phyloP scores from a whole-genome alignment of 2,888 invertebrate species.

The Exephanes ischioxanthus region DNA sequence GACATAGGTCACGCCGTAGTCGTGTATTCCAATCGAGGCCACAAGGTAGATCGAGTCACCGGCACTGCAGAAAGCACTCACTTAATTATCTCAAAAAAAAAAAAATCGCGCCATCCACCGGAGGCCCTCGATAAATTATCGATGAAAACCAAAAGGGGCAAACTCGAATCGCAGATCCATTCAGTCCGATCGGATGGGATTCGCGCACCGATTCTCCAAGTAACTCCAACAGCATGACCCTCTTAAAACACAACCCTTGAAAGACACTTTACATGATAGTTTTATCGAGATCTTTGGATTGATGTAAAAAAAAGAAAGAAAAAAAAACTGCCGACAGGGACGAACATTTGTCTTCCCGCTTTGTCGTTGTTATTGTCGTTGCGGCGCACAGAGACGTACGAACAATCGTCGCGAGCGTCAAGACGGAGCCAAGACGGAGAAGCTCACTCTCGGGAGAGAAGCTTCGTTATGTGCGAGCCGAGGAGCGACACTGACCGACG shows the following conservation, averaged over 20 bases:
- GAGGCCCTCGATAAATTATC: background rate
- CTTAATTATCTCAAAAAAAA: background rate
- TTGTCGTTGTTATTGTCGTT: background rate
- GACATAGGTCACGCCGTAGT: background rate
- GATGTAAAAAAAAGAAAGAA: background rate
- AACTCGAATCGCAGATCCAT: slow-evolving; percentile 23
- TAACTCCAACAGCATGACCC: background rate
- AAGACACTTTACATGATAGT: no score
- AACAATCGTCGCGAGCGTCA: background rate
- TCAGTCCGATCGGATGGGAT: slow-evolving; percentile 34
- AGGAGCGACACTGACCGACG: slow-evolving; percentile 72
- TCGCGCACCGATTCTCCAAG: slow-evolving; percentile 17
- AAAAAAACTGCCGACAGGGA: background rate
- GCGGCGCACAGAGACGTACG: background rate
- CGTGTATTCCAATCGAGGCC: background rate
- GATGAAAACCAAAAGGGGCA: background rate
- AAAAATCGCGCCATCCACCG: background rate
- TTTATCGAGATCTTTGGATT: background rate
- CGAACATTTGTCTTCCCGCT: background rate
- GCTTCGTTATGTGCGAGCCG: slow-evolving; percentile 68
- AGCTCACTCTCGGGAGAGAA: slow-evolving; percentile 28
- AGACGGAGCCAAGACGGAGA: slow-evolving; percentile 13
- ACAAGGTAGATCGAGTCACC: background rate
- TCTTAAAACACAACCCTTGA: background rate
- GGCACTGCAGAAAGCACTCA: background rate